Evolutionary conservation across 1,140 invertebrate genomes (phyloP).

Genomic region (Ostrea edulis): DNA sequence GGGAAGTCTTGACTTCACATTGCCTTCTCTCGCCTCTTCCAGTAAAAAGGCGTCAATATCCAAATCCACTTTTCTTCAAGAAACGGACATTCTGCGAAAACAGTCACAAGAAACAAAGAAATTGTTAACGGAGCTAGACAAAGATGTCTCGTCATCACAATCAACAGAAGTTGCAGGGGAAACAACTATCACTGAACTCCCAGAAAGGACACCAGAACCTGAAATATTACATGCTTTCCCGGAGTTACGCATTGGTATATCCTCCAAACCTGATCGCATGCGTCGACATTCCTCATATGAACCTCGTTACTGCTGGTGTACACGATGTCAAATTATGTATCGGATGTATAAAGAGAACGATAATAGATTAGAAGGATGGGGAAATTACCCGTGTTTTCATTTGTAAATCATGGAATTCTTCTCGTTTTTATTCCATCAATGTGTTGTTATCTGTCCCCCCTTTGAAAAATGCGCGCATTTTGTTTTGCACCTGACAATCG

Average conservation of each 20-base stretch:
- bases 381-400: slow-evolving; percentile 61
- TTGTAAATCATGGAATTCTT: slow-evolving; percentile 34
- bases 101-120: slow-evolving; percentile 1
- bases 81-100: slow-evolving; percentile 3
- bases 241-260: slow-evolving; percentile 38
- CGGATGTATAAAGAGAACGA: slow-evolving; percentile 58
- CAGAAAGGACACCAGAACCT: slow-evolving; percentile 59
- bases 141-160: not conserved
- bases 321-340: slow-evolving; percentile 60
- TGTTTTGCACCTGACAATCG: too few species aligned
- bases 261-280: not conserved
- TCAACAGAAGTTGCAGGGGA: not conserved
- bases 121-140: not conserved
- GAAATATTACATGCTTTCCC: slow-evolving; percentile 45
- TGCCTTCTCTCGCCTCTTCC: not conserved
- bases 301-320: slow-evolving; percentile 61
- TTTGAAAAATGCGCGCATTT: too few species aligned
- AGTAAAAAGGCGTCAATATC: not conserved
- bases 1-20: not conserved
- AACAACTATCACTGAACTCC: slow-evolving; percentile 38
- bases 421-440: not conserved
- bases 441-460: too few species aligned
- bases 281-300: slow-evolving; percentile 28
- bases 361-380: slow-evolving; percentile 52
- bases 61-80: not conserved